Evolutionary conservation across 2,113 vertebrate species (phyloP), one percentile per base, ranked within the genome.

Genomic region (Litocranius walleri): DNA sequence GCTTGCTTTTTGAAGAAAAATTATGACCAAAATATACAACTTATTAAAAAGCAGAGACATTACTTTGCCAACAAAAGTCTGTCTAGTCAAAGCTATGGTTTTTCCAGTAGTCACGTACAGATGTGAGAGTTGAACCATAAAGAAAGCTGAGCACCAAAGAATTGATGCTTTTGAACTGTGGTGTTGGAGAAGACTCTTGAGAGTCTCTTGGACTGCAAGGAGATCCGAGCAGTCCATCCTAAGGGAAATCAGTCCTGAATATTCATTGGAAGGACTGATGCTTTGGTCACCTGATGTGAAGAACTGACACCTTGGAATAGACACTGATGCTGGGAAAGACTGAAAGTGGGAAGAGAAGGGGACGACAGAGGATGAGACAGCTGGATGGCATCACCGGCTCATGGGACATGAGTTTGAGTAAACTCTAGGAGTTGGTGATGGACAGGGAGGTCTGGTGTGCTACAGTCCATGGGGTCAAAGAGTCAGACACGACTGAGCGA

Each of bases 281-380:
- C 3, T 71, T 71, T 3, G n/a, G 64, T 19, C 64, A 12, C 9
- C 64, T 36, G n/a, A 23, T 23, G n/a, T 0, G 0, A 71, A 71
- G 64, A 36, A 36, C 17, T 71, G n/a, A 71, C n/a, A 36, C 17
- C n/a, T 36, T 71, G 19, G 64, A 71, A 71, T 23, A 71, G n/a
- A 36, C n/a, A 5, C 67, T 23, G 5, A 40, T 12, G 67, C n/a
- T 40, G 67, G n/a, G 19, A 71, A 71, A 6, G 67, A 71, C 21
- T 71, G 67, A 71, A 71, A 21, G n/a, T 23, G 21, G 67, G 10
- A 71, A 6, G 9, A 71, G 19, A 71, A 71, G 10, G 5, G 19
- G 10, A 12, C 0, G 4, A 40, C n/a, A 40, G 67, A 71, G 19
- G 67, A 71, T 6, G 4, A 71, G n/a, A 71, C 12, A 10, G 10